These are phyloP conservation scores for Montipora efflorescens DNA, from an alignment of 64 coral and sea anemone genomes.

Conservation along the genomic window DNA sequence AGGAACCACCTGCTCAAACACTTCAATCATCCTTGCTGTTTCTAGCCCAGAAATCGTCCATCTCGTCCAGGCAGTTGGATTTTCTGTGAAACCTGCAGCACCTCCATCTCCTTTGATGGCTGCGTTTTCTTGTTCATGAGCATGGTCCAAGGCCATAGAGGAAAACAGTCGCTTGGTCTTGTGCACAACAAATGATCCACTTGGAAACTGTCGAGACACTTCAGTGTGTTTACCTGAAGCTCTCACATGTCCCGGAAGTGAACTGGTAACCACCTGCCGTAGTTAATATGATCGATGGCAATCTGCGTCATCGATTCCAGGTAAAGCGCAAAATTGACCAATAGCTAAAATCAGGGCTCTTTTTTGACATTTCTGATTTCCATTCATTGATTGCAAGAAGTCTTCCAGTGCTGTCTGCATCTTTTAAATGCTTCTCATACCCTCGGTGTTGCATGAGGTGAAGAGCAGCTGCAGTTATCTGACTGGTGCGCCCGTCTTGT, in stretches of 20 bases:
- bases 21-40: neutral
- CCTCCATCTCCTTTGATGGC: neutral
- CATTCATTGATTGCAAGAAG: neutral
- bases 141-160: neutral
- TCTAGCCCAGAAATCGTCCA: neutral
- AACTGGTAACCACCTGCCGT: neutral
- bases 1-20: neutral
- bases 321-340: conserved; percentile 2
- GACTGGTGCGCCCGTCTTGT: conserved; percentile 14
- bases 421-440: neutral
- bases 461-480: conserved; percentile 16
- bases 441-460: neutral
- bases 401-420: neutral
- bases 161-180: neutral
- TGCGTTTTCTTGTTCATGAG: neutral
- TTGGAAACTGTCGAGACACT: neutral
- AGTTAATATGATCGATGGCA: neutral
- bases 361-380: neutral
- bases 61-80: neutral
- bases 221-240: neutral
- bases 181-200: neutral
- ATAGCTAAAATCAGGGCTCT: neutral
- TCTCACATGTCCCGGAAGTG: neutral
- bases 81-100: neutral
- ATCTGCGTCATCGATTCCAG: neutral